Base-by-base conservation (phyloP, 1,140 invertebrate genomes). In the Tetranychus cinnabarinus region DNA sequence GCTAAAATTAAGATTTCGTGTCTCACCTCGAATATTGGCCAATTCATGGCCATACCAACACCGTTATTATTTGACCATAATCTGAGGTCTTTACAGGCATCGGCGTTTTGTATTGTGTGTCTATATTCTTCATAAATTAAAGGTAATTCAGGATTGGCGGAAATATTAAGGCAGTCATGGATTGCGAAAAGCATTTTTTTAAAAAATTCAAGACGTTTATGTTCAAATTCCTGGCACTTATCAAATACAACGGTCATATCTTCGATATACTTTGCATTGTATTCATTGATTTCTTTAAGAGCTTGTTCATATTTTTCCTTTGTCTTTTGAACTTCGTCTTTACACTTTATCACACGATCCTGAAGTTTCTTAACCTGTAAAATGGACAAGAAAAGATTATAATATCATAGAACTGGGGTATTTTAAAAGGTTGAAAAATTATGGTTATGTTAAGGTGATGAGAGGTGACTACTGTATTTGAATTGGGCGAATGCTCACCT, bases 61-160 rank as follows among this genome's bases (percentile, higher is more conserved):
- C 93, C 93, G 74, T 93, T 84, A 72, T 89, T 96, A 70, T 91
- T 88, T n/a, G 90, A 93, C 92, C 92, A 97, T 88, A 88, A 97
- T 73, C 89, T 91, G 35, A 97, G 77, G 74, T 97, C 92, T 76
- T 95, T 95, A 69, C 90, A 83, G 64, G 88, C 80, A 74, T 97
- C 90, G 3, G 89, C 86, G 73, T 89, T 92, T 70, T 88, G 87
- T 63, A 97, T 85, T 62, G 90, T 95, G 69, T 91, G 84, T 72
- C 87, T 83, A 70, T 95, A 88, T 75, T 95, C 90, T 74, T 92
- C 87, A 74, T 96, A 97, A 67, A 97, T 90, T 78, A 88, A 83
- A 68, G 86, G 83, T 78, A 95, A 92, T 87, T 80, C 80, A 67
- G 85, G 80, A 75, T 92, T 86, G 72, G 88, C 82, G 63, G 88